A percentile compares a stretch with the other conserved stretches of the same genome.
These are phyloP conservation scores for Entosphenus tridentatus DNA, from an alignment of 2,113 vertebrate genomes.

Conservation along the genomic window DNA sequence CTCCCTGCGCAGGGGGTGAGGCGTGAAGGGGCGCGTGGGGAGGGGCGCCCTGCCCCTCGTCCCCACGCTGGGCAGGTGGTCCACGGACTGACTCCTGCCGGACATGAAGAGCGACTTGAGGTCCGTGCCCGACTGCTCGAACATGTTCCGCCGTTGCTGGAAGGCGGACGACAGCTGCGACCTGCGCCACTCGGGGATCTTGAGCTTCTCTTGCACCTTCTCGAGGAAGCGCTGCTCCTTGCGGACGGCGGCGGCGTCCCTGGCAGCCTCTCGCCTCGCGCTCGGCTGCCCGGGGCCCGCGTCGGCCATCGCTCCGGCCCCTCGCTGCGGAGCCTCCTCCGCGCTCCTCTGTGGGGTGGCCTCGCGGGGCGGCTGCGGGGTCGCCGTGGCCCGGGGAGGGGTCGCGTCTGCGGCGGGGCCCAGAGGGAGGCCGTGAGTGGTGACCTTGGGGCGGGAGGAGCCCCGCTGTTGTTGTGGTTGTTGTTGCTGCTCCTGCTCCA, in stretches of 20 bases:
- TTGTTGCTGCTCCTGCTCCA: too few relatives aligned
- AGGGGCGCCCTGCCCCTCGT: constrained; percentile 51
- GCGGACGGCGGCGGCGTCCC: constrained; percentile 24
- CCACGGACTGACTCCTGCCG: constrained; percentile 36
- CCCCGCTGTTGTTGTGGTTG: too few relatives aligned
- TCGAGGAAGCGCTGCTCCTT: constrained; percentile 48
- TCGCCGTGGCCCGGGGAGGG: constrained; percentile 21
- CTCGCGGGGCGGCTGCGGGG: constrained; percentile 6
- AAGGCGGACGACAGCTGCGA: constrained; percentile 23
- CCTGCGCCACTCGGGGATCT: constrained; percentile 29
- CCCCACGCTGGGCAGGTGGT: constrained; percentile 67
- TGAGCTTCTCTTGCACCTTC: constrained; percentile 69
- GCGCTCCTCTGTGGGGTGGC: constrained; percentile 9
- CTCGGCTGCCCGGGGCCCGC: constrained; percentile 15
- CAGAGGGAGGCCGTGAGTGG: too few relatives aligned
- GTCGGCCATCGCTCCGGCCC: too few relatives aligned
- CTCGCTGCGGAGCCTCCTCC: not conserved
- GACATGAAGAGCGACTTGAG: constrained; percentile 45
- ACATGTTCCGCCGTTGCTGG: constrained; percentile 28
- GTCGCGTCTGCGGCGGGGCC: constrained; percentile 11
- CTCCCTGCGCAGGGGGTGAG: constrained; percentile 26
- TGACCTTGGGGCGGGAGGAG: too few relatives aligned
- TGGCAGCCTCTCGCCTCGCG: constrained; percentile 35
- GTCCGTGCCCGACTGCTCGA: constrained; percentile 53
- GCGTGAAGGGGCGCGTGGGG: constrained; percentile 34